Percentiles rank a stretch among this genome's conserved stretches.
Evolutionary conservation across 2,797 vertebrate genomes (phyloP).

Genomic region (Darevskia nairensis): DNA sequence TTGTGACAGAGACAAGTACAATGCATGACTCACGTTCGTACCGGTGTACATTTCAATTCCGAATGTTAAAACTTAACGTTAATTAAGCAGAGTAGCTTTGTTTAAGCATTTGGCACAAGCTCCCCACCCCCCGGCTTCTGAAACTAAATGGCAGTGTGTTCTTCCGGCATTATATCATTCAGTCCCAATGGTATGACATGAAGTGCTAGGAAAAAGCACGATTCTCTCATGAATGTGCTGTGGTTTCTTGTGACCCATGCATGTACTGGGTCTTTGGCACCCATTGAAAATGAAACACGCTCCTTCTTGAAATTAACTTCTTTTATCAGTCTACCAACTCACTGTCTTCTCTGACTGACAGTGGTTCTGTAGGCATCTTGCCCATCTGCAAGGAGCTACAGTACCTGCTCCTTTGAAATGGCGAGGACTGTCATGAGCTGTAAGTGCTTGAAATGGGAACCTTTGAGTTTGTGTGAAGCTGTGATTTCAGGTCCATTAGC

Average conservation of each 20-base stretch:
- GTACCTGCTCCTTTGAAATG: neutral
- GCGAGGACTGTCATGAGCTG: neutral
- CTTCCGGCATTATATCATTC: neutral
- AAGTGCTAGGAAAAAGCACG: neutral
- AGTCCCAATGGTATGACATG: neutral
- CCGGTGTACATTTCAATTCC: slow-evolving; percentile 6
- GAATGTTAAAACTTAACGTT: slow-evolving; percentile 1
- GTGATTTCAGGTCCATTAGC: too few species aligned
- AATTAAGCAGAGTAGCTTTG: slow-evolving; percentile 1
- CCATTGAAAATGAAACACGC: neutral
- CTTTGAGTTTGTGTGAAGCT: neutral
- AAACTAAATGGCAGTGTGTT: neutral
- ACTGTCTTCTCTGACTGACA: neutral
- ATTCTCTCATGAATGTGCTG: neutral
- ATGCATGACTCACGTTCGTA: slow-evolving; percentile 1
- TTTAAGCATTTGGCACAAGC: slow-evolving; percentile 1
- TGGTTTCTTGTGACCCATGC: neutral
- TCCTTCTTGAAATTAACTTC: neutral
- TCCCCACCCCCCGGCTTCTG: neutral
- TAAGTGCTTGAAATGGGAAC: neutral
- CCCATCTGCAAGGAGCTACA: neutral
- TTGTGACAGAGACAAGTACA: neutral
- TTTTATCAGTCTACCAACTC: neutral
- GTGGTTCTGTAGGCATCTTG: neutral
- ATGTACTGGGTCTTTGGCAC: neutral